These are phyloP conservation scores for Pseudorasbora parva DNA, from an alignment of 2,113 vertebrate species.

Conservation along the genomic window DNA sequence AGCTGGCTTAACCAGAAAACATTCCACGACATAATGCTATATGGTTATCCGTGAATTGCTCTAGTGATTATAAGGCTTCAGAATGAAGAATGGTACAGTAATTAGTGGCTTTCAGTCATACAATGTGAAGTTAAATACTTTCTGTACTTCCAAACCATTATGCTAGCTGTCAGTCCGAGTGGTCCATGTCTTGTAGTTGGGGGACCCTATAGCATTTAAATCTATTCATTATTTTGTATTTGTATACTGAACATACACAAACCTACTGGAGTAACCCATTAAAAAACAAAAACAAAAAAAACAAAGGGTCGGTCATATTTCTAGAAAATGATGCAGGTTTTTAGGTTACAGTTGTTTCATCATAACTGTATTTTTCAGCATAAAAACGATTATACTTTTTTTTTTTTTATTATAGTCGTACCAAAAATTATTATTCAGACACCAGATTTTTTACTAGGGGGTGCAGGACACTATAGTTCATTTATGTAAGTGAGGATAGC, in stretches of 20 bases:
- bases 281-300: no score
- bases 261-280: neutral
- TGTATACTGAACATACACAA: neutral
- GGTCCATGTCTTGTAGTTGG: neutral
- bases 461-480: no score
- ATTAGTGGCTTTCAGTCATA: neutral
- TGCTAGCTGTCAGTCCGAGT: neutral
- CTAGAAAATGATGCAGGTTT: no score
- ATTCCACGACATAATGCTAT: slow-evolving; percentile 6
- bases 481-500: no score
- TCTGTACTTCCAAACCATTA: neutral
- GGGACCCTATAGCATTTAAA: neutral
- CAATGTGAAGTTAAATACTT: neutral
- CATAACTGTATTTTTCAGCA: no score
- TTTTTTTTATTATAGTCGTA: no score
- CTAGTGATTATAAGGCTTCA: slow-evolving; percentile 11
- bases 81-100: neutral
- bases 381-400: no score
- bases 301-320: neutral
- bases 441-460: no score
- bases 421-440: no score
- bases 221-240: neutral
- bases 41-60: neutral
- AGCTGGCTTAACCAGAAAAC: neutral
- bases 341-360: no score